Conservation (phyloP, 2,113 vertebrate species). For the Blennius ocellaris region DNA sequence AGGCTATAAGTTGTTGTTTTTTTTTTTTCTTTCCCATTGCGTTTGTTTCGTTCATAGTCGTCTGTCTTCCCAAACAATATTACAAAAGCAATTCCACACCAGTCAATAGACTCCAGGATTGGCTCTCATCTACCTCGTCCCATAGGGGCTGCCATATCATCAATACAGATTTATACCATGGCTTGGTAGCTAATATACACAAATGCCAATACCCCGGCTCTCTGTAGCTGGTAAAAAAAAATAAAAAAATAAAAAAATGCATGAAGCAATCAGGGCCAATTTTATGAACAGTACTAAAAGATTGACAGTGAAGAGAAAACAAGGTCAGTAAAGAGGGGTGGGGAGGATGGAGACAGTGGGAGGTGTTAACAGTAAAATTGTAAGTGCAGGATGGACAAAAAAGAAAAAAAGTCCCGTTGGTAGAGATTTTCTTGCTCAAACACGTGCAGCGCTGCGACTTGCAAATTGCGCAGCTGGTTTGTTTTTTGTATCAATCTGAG, state of each 20-base stretch:
- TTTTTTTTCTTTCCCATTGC: background rate
- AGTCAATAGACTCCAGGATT: constrained; percentile 82
- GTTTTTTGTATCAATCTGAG: background rate
- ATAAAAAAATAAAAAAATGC: constrained; percentile 64
- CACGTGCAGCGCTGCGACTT: no score
- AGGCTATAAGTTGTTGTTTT: constrained; percentile 17
- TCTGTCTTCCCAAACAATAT: constrained; percentile 84
- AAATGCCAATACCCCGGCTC: constrained; percentile 78
- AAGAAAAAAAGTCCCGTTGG: no score
- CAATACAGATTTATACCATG: constrained; percentile 85
- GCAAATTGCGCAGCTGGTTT: background rate
- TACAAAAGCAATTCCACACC: constrained; percentile 83
- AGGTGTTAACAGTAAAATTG: constrained; percentile 38
- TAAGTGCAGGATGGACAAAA: background rate
- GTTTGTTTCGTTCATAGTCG: constrained; percentile 61
- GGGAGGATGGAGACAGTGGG: background rate
- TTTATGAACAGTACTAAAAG: constrained; percentile 81
- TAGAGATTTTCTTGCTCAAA: no score
- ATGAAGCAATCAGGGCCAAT: constrained; percentile 77
- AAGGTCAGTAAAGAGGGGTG: constrained; percentile 25
- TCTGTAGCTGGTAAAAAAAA: constrained; percentile 50
- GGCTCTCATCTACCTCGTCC: constrained; percentile 78
- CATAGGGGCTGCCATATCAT: constrained; percentile 79
- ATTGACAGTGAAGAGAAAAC: constrained; percentile 60
- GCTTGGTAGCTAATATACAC: constrained; percentile 81